Conservation (phyloP, 2,113 vertebrate species). For the Phylloscopus trochilus region DNA sequence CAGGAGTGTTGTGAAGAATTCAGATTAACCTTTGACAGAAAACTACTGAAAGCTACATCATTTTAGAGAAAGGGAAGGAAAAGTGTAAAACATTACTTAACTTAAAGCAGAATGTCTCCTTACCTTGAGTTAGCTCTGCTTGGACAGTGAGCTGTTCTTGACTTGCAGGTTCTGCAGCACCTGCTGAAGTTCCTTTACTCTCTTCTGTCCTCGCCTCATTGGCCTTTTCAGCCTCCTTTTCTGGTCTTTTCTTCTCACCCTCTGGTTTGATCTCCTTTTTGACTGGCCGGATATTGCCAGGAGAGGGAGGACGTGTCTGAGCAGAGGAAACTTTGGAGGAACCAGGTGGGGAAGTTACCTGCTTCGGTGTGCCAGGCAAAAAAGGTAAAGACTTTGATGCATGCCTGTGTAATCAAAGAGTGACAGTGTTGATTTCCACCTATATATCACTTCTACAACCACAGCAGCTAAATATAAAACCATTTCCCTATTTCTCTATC, state of each 20-base stretch:
- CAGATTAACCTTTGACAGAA: background rate
- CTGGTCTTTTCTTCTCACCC: conserved; percentile 65
- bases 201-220: conserved; percentile 26
- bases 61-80: background rate
- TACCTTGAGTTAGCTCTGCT: conserved; percentile 57
- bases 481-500: background rate
- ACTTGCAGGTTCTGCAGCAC: background rate
- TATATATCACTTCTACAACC: background rate
- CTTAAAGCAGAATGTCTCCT: background rate
- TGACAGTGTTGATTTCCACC: background rate
- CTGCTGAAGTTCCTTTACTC: conserved; percentile 24
- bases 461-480: background rate
- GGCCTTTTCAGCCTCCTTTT: conserved; percentile 48
- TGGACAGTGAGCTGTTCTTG: conserved; percentile 12
- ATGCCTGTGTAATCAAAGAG: conserved; percentile 64
- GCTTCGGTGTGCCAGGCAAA: conserved; percentile 81
- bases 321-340: conserved; percentile 67
- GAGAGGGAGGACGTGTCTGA: conserved; percentile 71
- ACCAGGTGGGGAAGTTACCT: conserved; percentile 71
- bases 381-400: conserved; percentile 74
- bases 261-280: conserved; percentile 74
- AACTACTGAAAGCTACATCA: background rate
- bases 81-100: background rate
- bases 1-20: background rate
- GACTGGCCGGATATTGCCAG: conserved; percentile 87